phyloP scores from a whole-genome alignment of 2,888 invertebrate genomes.

The Dione vanillae region DNA sequence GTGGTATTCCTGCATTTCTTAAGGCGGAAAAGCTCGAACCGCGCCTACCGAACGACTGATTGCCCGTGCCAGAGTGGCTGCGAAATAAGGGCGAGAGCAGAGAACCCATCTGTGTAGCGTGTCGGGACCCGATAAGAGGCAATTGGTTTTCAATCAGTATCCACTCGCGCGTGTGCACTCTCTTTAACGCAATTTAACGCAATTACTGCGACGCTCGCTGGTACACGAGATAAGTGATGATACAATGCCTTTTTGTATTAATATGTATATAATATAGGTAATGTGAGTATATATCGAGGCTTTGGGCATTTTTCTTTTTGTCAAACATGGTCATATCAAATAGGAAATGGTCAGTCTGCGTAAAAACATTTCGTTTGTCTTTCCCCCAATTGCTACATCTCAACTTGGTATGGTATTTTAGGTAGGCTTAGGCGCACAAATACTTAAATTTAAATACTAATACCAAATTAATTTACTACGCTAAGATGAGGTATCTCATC shows the following conservation, averaged over 20 bases:
- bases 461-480: too few species aligned
- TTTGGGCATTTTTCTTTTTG: too few species aligned
- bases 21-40: background rate
- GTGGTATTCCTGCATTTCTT: constrained; percentile 47
- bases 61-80: constrained; percentile 27
- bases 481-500: too few species aligned
- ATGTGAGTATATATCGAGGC: background rate
- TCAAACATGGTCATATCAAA: too few species aligned
- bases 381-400: too few species aligned
- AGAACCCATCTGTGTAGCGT: constrained; percentile 40
- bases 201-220: constrained; percentile 50
- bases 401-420: too few species aligned
- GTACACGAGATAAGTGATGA: constrained; percentile 40
- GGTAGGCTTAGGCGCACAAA: too few species aligned
- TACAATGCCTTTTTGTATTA: constrained; percentile 7
- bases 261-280: background rate
- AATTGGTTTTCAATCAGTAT: constrained; percentile 65
- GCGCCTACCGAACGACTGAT: constrained; percentile 24
- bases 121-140: constrained; percentile 56
- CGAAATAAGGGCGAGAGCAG: constrained; percentile 21
- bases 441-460: too few species aligned
- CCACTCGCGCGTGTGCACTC: constrained; percentile 60
- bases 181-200: constrained; percentile 58
- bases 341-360: too few species aligned
- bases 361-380: too few species aligned